phyloP scores from a whole-genome alignment of 92 coral and sea anemone species.

The Epizoanthus rinbou region DNA sequence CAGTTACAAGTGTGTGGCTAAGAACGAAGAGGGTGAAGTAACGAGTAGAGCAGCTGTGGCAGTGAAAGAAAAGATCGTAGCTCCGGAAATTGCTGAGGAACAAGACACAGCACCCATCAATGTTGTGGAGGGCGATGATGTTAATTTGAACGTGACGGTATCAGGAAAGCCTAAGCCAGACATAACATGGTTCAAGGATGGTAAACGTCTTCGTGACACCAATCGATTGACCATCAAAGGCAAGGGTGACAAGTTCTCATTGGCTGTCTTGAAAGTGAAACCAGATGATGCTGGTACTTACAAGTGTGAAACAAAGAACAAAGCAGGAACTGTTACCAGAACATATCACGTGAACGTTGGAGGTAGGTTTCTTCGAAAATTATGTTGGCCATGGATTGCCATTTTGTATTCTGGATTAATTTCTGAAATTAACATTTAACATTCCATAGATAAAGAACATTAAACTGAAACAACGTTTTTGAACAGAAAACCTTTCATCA shows the following conservation, averaged over 20 bases:
- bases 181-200: constrained; percentile 76
- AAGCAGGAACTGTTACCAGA: constrained; percentile 64
- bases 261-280: constrained; percentile 52
- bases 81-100: constrained; percentile 66
- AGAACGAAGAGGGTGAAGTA: constrained; percentile 82
- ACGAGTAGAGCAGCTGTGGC: constrained; percentile 56
- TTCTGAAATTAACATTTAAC: too few relatives aligned
- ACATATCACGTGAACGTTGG: constrained; percentile 55
- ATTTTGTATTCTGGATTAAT: too few relatives aligned
- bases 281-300: constrained; percentile 67
- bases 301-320: constrained; percentile 66
- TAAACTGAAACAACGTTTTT: too few relatives aligned
- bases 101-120: constrained; percentile 45
- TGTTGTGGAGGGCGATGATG: constrained; percentile 62
- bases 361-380: constrained; percentile 45
- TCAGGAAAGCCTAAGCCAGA: constrained; percentile 73
- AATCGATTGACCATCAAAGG: constrained; percentile 43
- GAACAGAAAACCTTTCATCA: too few relatives aligned
- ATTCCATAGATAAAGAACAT: too few relatives aligned
- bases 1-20: constrained; percentile 81
- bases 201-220: constrained; percentile 49
- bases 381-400: neutral
- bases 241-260: constrained; percentile 52
- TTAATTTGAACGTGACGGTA: constrained; percentile 54
- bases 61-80: constrained; percentile 57